These are phyloP conservation scores for Lucilia sericata DNA, from an alignment of 1,140 invertebrate species.

Conservation along the genomic window DNA sequence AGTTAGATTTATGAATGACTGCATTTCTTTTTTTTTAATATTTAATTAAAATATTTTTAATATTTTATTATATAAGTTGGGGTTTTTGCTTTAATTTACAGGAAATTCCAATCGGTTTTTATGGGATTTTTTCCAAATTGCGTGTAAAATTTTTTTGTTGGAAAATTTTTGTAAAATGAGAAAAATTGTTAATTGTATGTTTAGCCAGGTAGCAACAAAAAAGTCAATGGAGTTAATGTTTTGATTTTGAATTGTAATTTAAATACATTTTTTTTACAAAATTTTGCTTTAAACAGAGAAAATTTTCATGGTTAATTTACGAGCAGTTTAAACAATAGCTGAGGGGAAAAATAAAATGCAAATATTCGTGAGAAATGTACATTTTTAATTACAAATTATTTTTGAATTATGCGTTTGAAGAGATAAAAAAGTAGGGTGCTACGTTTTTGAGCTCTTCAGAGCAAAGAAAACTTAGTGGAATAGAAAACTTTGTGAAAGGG, in stretches of 20 bases:
- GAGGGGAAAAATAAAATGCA: no score
- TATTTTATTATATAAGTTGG: background rate
- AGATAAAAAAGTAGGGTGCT: no score
- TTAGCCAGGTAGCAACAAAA: background rate
- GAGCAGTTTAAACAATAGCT: no score
- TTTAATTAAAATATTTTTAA: background rate
- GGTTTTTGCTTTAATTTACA: background rate
- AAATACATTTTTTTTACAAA: background rate
- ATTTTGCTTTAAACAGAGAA: background rate
- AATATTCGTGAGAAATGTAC: no score
- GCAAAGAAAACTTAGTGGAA: no score
- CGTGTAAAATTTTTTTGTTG: background rate
- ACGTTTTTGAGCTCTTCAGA: no score
- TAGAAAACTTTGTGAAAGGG: no score
- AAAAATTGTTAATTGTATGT: background rate
- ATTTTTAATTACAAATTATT: no score
- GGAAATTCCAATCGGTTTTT: background rate
- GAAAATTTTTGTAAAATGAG: no score
- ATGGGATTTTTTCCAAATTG: background rate
- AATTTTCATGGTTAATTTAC: background rate
- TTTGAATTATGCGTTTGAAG: no score
- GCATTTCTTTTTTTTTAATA: background rate
- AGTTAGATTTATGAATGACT: background rate
- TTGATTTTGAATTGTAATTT: background rate
- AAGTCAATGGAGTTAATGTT: background rate